Base-by-base conservation (phyloP, 1,140 invertebrate genomes). In the Trialeurodes vaporariorum region DNA sequence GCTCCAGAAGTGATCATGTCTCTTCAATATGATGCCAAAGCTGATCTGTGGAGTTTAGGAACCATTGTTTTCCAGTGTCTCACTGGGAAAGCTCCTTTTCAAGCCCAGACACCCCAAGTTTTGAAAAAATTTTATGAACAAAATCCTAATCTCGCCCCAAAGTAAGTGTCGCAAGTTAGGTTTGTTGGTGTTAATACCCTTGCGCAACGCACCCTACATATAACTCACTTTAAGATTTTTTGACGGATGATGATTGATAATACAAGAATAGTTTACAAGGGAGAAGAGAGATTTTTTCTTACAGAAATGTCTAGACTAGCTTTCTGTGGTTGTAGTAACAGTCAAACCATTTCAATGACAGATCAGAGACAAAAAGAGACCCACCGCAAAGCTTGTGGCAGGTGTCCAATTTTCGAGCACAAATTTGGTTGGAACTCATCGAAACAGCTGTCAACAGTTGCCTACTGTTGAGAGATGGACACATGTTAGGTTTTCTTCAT, bases 1-100 rank as follows among this genome's bases (percentile, higher is more conserved):
- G 96, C 96, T 27, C 96, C 96, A 0, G 96, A 99, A 85, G 97
- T 99, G 40, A 98, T 99, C 72, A 98, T 99, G 96, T 98, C 96
- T 1, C 80, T 96, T 63, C 93, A 98, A 76, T 99, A 99, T 78
- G 94, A 98, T 81, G 95, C 95, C 21, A 99, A 99, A 82, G 98
- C 97, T 59, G 97, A 99, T 81, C 82, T 99, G 67, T 99, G 97
- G 97, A 98, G 94, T 70, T 83, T 99, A 70, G 98, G 98, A 63
- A 99, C 97, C 9, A 99, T 99, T 72, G 92, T 99, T 59, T 99
- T 95, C 81, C 97, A 99, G 78, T 99, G 96, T 83, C 83, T 99
- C 68, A 98, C 95, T 63, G 96, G 97, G 60, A 97, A 96, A 79
- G 96, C 97, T 62, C 96, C 98, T 59, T 99, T 99, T 79, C 91